A percentile compares a stretch with the other conserved stretches of the same genome.
These are phyloP conservation scores for Danio kyathit DNA, from an alignment of 2,797 vertebrate species.

Conservation along the genomic window DNA sequence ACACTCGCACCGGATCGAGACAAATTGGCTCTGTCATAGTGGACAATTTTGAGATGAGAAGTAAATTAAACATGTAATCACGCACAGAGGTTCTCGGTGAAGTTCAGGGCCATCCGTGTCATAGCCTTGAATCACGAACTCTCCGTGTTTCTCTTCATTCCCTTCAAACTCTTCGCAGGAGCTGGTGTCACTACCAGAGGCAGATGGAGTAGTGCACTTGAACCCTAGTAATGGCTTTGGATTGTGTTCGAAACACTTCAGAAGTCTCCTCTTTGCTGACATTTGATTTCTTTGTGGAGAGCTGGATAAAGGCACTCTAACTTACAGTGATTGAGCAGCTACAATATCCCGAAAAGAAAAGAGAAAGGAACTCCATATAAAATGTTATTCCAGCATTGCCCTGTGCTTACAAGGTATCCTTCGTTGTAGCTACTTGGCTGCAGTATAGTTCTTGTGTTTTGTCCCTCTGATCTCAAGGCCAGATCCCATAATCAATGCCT, in stretches of 20 bases:
- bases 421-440: conserved; percentile 26
- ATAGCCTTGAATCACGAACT: neutral
- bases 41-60: conserved; percentile 78
- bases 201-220: conserved; percentile 40
- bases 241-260: conserved; percentile 37
- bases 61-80: conserved; percentile 84
- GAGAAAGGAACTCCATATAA: neutral
- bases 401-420: conserved; percentile 17
- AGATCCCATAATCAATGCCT: conserved; percentile 42
- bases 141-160: conserved; percentile 23
- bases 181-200: conserved; percentile 17
- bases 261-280: conserved; percentile 37
- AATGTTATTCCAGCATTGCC: conserved; percentile 22
- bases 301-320: conserved; percentile 30
- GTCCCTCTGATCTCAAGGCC: conserved; percentile 18
- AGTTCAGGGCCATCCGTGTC: conserved; percentile 28
- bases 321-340: conserved; percentile 14
- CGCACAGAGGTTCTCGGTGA: conserved; percentile 64
- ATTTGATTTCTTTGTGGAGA: conserved; percentile 41
- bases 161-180: conserved; percentile 36
- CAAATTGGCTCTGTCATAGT: conserved; percentile 82
- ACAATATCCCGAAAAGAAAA: neutral
- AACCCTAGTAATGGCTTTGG: conserved; percentile 40
- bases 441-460: conserved; percentile 12
- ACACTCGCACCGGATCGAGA: conserved; percentile 75